Conservation (phyloP, 2,113 vertebrate species). For the Ageneiosus marmoratus region DNA sequence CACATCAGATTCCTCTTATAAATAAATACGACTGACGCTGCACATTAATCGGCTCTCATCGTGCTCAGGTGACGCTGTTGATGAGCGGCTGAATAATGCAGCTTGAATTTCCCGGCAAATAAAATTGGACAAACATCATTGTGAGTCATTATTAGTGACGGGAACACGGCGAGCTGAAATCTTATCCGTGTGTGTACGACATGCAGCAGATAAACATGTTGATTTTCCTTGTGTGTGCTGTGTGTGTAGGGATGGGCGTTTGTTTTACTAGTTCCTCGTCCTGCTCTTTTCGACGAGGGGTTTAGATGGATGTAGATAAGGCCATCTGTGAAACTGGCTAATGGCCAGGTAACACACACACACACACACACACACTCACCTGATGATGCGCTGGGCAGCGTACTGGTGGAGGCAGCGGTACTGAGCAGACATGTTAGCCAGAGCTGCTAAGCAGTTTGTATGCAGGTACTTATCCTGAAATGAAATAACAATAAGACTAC, state of each 20-base stretch:
- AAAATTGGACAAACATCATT: conserved; percentile 40
- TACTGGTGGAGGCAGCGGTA: conserved; percentile 97
- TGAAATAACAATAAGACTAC: conserved; percentile 14
- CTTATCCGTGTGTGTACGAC: conserved; percentile 30
- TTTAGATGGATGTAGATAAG: conserved; percentile 33
- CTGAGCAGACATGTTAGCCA: conserved; percentile 98
- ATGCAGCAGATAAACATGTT: neutral
- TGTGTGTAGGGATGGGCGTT: neutral
- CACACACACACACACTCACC: conserved; percentile 71
- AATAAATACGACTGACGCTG: neutral
- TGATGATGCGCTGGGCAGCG: conserved; percentile 97
- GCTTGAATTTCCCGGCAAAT: neutral
- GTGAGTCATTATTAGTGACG: conserved; percentile 31
- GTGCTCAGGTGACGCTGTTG: conserved; percentile 2
- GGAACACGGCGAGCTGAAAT: conserved; percentile 34
- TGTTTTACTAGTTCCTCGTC: conserved; percentile 24
- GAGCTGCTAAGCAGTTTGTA: conserved; percentile 94
- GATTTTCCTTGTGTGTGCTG: neutral
- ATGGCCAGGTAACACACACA: neutral
- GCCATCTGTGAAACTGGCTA: conserved; percentile 41
- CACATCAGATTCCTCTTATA: neutral
- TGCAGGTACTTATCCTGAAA: conserved; percentile 97
- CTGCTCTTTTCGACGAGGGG: conserved; percentile 30
- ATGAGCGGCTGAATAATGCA: neutral
- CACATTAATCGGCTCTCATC: neutral